Percentiles rank a stretch among this genome's conserved stretches.
These are phyloP conservation scores for Galeopsomyia nigrocyanea DNA, from an alignment of 2,888 invertebrate species.

Conservation along the genomic window DNA sequence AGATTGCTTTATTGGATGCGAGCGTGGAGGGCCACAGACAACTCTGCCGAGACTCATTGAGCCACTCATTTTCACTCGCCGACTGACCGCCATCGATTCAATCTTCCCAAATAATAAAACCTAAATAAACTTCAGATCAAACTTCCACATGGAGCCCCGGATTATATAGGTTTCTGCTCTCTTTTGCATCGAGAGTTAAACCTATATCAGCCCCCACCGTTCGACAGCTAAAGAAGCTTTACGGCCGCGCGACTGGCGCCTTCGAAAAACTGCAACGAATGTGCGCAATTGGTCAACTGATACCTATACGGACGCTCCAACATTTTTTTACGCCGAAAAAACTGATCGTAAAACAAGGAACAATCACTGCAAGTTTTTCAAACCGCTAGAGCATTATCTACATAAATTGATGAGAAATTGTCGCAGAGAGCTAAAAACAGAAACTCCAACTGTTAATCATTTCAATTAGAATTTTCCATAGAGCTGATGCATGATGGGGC, in stretches of 20 bases:
- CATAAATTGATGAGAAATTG: too few relatives aligned
- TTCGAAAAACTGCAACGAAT: constrained; percentile 11
- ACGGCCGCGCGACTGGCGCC: background rate
- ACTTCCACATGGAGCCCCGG: background rate
- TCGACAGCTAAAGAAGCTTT: constrained; percentile 27
- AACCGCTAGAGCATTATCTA: background rate
- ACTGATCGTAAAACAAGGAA: background rate
- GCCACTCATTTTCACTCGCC: too few relatives aligned
- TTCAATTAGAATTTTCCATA: too few relatives aligned
- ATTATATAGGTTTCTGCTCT: background rate
- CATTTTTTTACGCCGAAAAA: background rate
- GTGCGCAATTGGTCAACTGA: constrained; percentile 26
- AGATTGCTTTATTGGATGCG: too few relatives aligned
- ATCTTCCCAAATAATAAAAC: constrained; percentile 1
- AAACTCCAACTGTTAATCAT: too few relatives aligned
- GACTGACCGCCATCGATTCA: too few relatives aligned
- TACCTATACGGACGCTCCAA: background rate
- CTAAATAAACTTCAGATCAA: constrained; percentile 22
- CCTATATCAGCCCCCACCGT: constrained; percentile 21
- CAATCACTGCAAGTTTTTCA: constrained; percentile 21
- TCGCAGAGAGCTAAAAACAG: too few relatives aligned
- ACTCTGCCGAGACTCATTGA: too few relatives aligned
- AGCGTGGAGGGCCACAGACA: too few relatives aligned
- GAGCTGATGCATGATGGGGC: too few relatives aligned
- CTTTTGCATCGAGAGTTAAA: constrained; percentile 36